These are phyloP conservation scores for Callionymus lyra DNA, from an alignment of 2,113 vertebrate genomes.

Conservation along the genomic window DNA sequence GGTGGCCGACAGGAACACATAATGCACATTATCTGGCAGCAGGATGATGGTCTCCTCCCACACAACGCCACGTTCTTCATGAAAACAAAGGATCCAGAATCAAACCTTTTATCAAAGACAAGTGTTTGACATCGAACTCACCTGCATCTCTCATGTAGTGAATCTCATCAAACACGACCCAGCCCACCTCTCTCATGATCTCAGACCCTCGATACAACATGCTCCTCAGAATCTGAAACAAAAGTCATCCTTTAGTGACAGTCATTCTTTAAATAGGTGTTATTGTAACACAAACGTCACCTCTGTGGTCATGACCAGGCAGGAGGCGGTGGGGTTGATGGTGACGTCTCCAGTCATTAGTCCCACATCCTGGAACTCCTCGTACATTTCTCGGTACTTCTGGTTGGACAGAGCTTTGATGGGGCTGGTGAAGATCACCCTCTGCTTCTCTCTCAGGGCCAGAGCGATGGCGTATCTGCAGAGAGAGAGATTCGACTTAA, in stretches of 20 bases:
- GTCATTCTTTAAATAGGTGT: background rate
- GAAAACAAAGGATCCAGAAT: background rate
- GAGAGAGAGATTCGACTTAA: background rate
- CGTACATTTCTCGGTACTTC: slow-evolving; percentile 98
- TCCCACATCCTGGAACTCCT: slow-evolving; percentile 97
- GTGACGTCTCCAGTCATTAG: slow-evolving; percentile 98
- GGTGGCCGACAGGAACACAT: slow-evolving; percentile 96
- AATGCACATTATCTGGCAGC: slow-evolving; percentile 95
- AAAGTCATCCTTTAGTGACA: background rate
- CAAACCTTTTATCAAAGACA: background rate
- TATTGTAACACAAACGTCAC: slow-evolving; percentile 42
- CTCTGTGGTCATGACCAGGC: slow-evolving; percentile 98
- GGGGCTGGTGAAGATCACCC: slow-evolving; percentile 97
- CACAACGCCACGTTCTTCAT: slow-evolving; percentile 90
- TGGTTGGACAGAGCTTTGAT: slow-evolving; percentile 98
- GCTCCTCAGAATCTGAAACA: slow-evolving; percentile 85
- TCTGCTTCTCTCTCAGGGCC: slow-evolving; percentile 90
- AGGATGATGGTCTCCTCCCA: slow-evolving; percentile 99
- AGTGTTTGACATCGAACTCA: slow-evolving; percentile 32
- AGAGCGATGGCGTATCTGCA: slow-evolving; percentile 90
- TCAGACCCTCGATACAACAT: slow-evolving; percentile 97
- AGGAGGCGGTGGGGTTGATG: slow-evolving; percentile 96
- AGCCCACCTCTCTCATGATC: slow-evolving; percentile 96
- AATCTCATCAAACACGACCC: slow-evolving; percentile 98
- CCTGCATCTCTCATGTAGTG: slow-evolving; percentile 98